Evolutionary conservation across 2,888 invertebrate species (phyloP).

Genomic region (Sabellastarte sp.): DNA sequence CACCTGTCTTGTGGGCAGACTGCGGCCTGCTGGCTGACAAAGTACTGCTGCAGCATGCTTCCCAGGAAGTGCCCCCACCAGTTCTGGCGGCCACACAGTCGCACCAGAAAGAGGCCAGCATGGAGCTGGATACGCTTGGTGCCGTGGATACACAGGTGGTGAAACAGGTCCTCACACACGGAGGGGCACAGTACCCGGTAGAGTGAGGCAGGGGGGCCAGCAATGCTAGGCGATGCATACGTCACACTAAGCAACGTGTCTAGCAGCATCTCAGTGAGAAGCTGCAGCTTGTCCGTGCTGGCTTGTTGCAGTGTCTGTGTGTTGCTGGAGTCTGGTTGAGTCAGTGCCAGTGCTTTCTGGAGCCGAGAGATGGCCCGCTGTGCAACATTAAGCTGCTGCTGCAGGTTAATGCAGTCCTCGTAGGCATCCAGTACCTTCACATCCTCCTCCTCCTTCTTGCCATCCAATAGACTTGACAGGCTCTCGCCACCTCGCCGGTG

Average conservation of each 20-base stretch:
- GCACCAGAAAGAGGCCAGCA: conserved; percentile 69
- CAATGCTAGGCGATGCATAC: background rate
- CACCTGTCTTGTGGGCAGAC: conserved; percentile 85
- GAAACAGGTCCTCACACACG: conserved; percentile 67
- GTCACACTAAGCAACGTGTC: conserved; percentile 70
- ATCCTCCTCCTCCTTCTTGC: conserved; percentile 64
- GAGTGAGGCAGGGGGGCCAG: conserved; percentile 31
- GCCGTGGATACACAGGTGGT: conserved; percentile 75
- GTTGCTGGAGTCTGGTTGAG: conserved; percentile 3
- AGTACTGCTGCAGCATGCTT: conserved; percentile 75
- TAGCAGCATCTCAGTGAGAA: conserved; percentile 77
- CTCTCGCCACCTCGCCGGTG: no score
- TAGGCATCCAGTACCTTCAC: conserved; percentile 63
- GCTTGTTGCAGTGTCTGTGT: conserved; percentile 63
- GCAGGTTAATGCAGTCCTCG: conserved; percentile 81
- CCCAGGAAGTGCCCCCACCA: conserved; percentile 94
- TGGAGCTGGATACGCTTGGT: conserved; percentile 69
- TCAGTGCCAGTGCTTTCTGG: conserved; percentile 64
- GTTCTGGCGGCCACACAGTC: conserved; percentile 72
- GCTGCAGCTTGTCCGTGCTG: conserved; percentile 80
- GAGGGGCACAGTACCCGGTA: conserved; percentile 44
- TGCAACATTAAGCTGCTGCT: conserved; percentile 80
- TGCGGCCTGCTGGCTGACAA: conserved; percentile 75
- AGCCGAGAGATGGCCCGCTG: conserved; percentile 67
- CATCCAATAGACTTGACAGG: no score